Evolutionary conservation across 2,888 invertebrate species (phyloP), one percentile per base, ranked within the genome.

Genomic region (Agonopterix alstromeriana): DNA sequence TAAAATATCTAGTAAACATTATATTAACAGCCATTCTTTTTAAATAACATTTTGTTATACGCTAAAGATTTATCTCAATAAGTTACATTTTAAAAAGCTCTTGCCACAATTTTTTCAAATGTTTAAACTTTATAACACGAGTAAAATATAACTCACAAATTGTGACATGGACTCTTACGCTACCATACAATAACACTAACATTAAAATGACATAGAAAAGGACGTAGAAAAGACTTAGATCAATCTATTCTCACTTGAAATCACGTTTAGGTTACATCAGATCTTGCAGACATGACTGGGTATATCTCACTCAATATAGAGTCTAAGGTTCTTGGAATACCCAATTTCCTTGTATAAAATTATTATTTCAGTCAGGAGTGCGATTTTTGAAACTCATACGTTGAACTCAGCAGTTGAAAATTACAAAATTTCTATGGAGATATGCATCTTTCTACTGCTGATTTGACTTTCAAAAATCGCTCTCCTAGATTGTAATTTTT

Each of bases 161-260:
- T 27, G 44, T 45, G 44, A 35, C 43, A 54, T 45, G 50, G 50
- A 47, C 48, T 50, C 49, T 46, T 43, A 42, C 50, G 50, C 50
- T 53, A 38, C n/a, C 10, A 9, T n/a, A n/a, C 38, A 53, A 64
- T 73, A 86, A 86, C 82, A 74, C 77, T 86, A 85, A 87, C 86
- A 77, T 81, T 85, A 83, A 84, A 49, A 84, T 70, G 73, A 76
- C 81, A 79, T 85, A 85, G 86, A 86, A 87, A 88, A 86, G 73
- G 83, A 73, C 70, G 77, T 87, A 87, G 88, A 87, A 86, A 87
- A 86, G 80, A 70, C 79, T 80, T 61, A 80, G 72, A 72, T 72
- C 61, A 72, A 67, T 57, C 61, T 60, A 76, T 62, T 87, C 87
- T 88, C 88, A 88, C 87, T 88, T 72, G 74, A 79, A 81, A 87